Conservation (phyloP, 2,888 invertebrate genomes). For the Cosmia pyralina region DNA sequence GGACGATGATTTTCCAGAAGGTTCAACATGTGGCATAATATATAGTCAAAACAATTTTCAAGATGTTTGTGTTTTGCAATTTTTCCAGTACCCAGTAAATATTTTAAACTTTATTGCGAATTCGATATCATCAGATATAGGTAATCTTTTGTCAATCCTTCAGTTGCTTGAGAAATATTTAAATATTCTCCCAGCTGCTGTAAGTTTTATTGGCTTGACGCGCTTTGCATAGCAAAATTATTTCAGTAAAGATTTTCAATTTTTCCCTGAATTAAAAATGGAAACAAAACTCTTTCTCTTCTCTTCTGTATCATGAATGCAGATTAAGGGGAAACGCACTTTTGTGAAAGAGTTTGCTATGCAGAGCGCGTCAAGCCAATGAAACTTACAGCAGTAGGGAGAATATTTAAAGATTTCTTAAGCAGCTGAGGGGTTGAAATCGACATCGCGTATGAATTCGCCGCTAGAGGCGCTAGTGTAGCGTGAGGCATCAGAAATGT, state of each 20-base stretch:
- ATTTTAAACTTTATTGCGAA: no score
- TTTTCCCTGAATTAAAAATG: neutral
- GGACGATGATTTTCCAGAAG: neutral
- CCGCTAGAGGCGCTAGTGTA: no score
- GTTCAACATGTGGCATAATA: neutral
- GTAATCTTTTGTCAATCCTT: neutral
- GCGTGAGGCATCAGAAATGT: no score
- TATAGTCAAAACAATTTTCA: neutral
- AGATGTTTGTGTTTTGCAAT: no score
- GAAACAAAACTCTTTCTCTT: neutral
- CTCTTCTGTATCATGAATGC: neutral
- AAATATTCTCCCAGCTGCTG: conserved; percentile 2
- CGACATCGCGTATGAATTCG: no score
- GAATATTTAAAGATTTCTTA: no score
- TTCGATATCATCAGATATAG: neutral
- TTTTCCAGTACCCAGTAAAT: neutral
- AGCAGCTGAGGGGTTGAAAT: no score
- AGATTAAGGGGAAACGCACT: no score
- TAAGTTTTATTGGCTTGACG: neutral
- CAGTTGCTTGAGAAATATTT: neutral
- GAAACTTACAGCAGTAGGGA: no score
- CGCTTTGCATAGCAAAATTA: conserved; percentile 2
- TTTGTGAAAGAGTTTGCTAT: no score
- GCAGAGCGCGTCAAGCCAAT: no score
- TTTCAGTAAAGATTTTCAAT: neutral